These are phyloP conservation scores for Isaurus tuberculatus DNA, from an alignment of 92 coral and sea anemone genomes.

Conservation along the genomic window DNA sequence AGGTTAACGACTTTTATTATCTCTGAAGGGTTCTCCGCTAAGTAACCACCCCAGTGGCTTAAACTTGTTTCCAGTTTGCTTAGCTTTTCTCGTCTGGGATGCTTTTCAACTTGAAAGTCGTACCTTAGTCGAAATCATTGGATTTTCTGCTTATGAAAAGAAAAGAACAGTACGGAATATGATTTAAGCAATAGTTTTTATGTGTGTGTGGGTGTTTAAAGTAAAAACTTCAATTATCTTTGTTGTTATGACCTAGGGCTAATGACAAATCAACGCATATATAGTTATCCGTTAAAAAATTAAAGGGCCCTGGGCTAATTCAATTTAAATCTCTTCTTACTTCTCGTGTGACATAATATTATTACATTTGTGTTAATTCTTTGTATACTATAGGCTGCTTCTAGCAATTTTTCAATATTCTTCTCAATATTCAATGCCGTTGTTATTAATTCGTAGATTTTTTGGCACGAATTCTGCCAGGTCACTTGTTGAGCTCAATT, in stretches of 20 bases:
- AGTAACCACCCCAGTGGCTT: constrained; percentile 24
- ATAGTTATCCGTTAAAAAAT: neutral
- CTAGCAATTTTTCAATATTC: neutral
- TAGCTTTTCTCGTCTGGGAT: neutral
- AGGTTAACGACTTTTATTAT: constrained; percentile 35
- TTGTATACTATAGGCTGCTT: neutral
- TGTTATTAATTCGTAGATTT: neutral
- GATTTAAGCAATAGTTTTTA: neutral
- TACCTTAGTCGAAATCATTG: neutral
- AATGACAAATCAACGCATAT: neutral
- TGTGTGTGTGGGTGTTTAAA: no score
- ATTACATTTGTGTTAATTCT: neutral
- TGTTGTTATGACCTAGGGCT: neutral
- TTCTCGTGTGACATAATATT: neutral
- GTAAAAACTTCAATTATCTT: neutral
- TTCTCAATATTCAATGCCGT: neutral
- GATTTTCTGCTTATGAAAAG: neutral
- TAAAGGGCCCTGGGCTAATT: neutral
- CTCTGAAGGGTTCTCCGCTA: constrained; percentile 29
- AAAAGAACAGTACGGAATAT: neutral
- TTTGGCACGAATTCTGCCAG: neutral
- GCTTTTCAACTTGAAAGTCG: neutral
- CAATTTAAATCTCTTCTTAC: neutral
- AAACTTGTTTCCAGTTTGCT: neutral
- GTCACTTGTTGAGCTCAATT: neutral